These are phyloP conservation scores for Notarius lentiginosus DNA, from an alignment of 2,113 vertebrate genomes.

Conservation along the genomic window DNA sequence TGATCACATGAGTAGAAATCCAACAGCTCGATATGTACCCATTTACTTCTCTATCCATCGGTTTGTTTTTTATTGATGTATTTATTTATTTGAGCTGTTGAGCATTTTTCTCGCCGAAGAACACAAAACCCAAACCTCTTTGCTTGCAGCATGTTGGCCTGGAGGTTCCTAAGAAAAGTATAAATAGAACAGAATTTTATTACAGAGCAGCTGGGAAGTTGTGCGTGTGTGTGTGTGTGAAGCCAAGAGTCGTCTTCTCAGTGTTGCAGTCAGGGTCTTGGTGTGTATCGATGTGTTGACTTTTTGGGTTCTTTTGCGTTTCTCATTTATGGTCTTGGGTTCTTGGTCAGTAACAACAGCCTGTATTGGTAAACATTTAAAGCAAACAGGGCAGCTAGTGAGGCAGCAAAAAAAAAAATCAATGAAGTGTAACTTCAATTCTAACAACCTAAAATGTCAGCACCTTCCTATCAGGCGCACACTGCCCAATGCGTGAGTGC, in stretches of 20 bases:
- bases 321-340: neutral
- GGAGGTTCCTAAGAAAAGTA: constrained; percentile 46
- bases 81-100: neutral
- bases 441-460: neutral
- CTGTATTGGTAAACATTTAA: neutral
- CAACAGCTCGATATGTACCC: no score
- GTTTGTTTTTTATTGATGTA: no score
- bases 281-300: neutral
- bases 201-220: constrained; percentile 45
- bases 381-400: neutral
- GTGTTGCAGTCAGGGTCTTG: neutral
- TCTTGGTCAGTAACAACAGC: neutral
- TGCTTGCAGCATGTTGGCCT: neutral
- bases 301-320: neutral
- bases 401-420: neutral
- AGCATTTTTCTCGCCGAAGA: neutral
- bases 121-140: neutral
- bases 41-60: neutral
- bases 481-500: neutral
- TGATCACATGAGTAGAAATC: neutral
- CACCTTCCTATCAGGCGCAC: neutral
- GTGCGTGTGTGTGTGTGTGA: neutral
- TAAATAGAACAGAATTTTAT: constrained; percentile 51
- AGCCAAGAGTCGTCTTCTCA: neutral
- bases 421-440: neutral